Conservation (phyloP, 2,888 invertebrate genomes). For the Cheilosia vernalis region DNA sequence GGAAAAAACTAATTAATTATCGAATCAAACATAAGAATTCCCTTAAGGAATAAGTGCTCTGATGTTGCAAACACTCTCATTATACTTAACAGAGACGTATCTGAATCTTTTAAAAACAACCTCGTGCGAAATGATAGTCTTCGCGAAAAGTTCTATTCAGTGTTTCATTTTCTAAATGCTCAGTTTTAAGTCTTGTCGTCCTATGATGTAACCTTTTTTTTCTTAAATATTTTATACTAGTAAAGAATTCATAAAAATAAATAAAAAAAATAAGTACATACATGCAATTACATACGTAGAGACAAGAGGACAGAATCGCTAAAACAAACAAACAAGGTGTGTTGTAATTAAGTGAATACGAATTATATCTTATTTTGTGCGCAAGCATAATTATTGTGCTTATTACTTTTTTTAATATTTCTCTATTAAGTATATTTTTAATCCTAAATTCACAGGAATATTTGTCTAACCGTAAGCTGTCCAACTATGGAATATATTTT, state of each 20-base stretch:
- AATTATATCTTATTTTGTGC: conserved; percentile 49
- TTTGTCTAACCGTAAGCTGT: conserved; percentile 20
- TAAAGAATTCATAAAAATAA: background rate
- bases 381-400: conserved; percentile 56
- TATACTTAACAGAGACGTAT: no score
- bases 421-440: conserved; percentile 13
- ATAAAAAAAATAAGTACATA: conserved; percentile 22
- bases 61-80: no score
- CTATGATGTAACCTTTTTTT: background rate
- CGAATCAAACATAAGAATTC: no score
- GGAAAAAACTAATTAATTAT: no score
- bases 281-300: conserved; percentile 21
- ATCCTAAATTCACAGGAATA: conserved; percentile 33
- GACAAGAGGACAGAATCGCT: conserved; percentile 25
- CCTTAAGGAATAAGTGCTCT: no score
- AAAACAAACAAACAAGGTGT: conserved; percentile 10
- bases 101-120: no score
- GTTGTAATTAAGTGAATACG: background rate
- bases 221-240: background rate
- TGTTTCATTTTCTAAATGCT: background rate
- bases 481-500: conserved; percentile 13
- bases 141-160: no score
- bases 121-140: no score
- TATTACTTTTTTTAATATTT: background rate
- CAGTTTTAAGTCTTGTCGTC: background rate